Percentiles rank a stretch among this genome's conserved stretches.
These are phyloP conservation scores for Propsilocerus akamusi DNA, from an alignment of 1,140 invertebrate species.

Conservation along the genomic window DNA sequence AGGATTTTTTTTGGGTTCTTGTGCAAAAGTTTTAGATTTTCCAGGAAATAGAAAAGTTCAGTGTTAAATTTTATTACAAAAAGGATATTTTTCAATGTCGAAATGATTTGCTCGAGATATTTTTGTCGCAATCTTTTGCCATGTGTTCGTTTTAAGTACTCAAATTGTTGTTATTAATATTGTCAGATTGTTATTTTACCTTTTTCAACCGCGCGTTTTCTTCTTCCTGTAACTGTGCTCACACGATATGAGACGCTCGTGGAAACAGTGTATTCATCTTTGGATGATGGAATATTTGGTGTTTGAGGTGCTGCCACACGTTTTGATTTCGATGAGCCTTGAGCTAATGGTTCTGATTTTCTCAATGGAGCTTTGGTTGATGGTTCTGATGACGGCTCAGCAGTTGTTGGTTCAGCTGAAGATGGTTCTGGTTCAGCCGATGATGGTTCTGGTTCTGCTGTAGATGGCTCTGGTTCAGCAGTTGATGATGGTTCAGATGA, in stretches of 20 bases:
- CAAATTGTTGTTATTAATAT: too few relatives aligned
- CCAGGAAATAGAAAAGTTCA: neutral
- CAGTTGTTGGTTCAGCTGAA: slow-evolving; percentile 11
- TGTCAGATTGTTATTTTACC: slow-evolving; percentile 1
- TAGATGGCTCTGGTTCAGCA: slow-evolving; percentile 11
- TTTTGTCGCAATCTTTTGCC: too few relatives aligned
- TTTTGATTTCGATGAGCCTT: neutral
- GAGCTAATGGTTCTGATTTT: neutral
- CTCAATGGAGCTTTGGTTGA: too few relatives aligned
- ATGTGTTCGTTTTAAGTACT: too few relatives aligned
- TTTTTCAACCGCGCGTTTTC: slow-evolving; percentile 12
- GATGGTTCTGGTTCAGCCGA: slow-evolving; percentile 24
- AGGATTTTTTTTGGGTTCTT: neutral
- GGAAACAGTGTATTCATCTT: slow-evolving; percentile 40
- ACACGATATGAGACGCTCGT: slow-evolving; percentile 55
- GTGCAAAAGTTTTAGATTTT: neutral
- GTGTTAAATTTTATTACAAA: neutral
- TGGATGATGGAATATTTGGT: neutral
- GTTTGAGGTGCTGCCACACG: neutral
- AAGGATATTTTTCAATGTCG: too few relatives aligned
- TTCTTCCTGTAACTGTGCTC: slow-evolving; percentile 27
- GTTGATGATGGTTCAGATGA: slow-evolving; percentile 19
- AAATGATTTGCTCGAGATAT: too few relatives aligned
- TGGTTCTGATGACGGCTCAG: too few relatives aligned
- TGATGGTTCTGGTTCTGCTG: slow-evolving; percentile 18